Base-by-base conservation (phyloP, 2,113 vertebrate species). In the Tor tambroides region DNA sequence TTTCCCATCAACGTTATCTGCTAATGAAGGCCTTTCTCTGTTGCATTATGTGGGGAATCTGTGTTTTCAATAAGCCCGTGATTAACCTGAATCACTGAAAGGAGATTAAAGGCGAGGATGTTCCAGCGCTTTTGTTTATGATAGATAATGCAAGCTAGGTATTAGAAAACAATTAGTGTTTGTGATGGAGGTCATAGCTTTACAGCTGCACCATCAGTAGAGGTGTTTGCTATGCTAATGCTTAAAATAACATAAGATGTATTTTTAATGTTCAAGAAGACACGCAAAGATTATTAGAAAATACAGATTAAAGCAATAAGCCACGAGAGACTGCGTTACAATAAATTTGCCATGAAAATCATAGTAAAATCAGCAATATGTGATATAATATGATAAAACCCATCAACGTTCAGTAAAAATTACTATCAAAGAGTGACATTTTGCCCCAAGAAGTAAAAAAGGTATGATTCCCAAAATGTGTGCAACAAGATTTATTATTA, bases 1-100 rank as follows among this genome's bases (percentile, higher is more conserved):
- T 80, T 85, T 86, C 83, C 78, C 69, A 80, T 41, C 83, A 76
- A 17, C 63, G 76, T 92, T 90, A 91, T 88, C 79, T 85, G 87
- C 85, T 91, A 92, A 91, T 87, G 87, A 81, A 63, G 28, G 43
- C 51, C 32, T 80, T 88, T 72, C 43, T 65, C 19, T 49, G 26
- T 59, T 43, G 35, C 54, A 30, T 75, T 85, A 49, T 85, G 80
- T 54, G 83, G 61, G 76, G 63, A 72, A 72, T 71, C 51, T 79
- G 88, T 85, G 69, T 87, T 84, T 84, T 87, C 84, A 85, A 82
- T 83, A 69, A 85, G 78, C 32, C 41, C 77, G 63, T 79, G 74
- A 84, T 90, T 89, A 90, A 89, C 56, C 77, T 87, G 72, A 71
- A 82, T 78, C 59, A 83, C 65, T 26, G 49, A 65, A 30, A 38